Base-by-base conservation (phyloP, 2,113 vertebrate species). In the Dromiciops gliroides region DNA sequence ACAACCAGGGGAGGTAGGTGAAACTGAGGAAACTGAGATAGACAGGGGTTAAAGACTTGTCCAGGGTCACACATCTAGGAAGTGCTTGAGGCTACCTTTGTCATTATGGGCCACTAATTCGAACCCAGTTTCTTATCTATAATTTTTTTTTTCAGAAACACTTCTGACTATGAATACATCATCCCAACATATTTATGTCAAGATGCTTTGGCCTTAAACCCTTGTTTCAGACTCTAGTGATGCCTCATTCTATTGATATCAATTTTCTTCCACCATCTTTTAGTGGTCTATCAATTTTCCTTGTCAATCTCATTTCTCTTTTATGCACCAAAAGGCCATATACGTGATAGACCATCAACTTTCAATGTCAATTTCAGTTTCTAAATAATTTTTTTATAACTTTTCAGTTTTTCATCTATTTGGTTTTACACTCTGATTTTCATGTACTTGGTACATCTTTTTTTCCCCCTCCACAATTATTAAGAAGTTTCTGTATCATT, bases 211-310 rank as follows among this genome's bases (percentile, higher is more conserved):
- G 75, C n/a, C 26, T 90, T 88, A 4, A 50, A 9, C 22, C 88
- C 89, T 97, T 97, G 95, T 97, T 97, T 97, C 93, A 95, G 97
- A 97, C 96, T 67, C 88, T 51, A 91, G 50, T 91, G 95, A 49
- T 94, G 60, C 93, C 94, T 95, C 75, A 83, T 50, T 98, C 53
- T 47, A 95, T 25, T 97, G 96, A 98, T 96, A 96, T 97, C 96
- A 96, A 95, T 93, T 97, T 98, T 92, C 92, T 96, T 97, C 95
- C 96, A 97, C 92, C 60, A 91, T 94, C 95, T 95, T 96, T 95
- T 89, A 8, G 0, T 96, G 91, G 95, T 49, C 94, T 90, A 94
- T n/a, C n/a, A 83, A 83, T 93, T 94, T 97, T 95, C 95, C 90
- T 96, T 96, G 95, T 97, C 96, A 98, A 47, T 95, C 88, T 94